Base-by-base conservation (phyloP, 2,797 vertebrate species). In the Lindbergichthys nudifrons region DNA sequence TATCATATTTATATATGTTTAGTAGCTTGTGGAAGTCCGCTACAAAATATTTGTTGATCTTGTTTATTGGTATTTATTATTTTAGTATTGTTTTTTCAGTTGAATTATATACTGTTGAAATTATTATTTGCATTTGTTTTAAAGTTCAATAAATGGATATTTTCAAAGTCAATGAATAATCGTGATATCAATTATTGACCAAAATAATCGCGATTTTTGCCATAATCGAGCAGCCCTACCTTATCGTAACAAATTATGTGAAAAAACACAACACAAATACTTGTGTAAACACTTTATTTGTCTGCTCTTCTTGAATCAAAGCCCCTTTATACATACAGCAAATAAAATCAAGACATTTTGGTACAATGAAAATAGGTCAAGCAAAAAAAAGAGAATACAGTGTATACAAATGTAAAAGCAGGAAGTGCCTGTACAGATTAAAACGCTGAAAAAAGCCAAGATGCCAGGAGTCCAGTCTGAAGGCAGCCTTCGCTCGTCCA, bases 271-370 rank as follows among this genome's bases (percentile, higher is more conserved):
- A 14, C 3, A 8, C n/a, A 47, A 66, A 82, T 4, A 14, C 62
- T 82, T 80, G 74, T 96, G 95, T 95, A 96, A 97, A 97, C 93
- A 91, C 92, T 98, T 98, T 98, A 97, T 97, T 98, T 8, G 39
- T 88, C 88, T 51, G 57, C 42, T 84, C 82, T 89, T 93, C 92
- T 83, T 95, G 90, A 96, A 96, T 95, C 94, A 95, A 96, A 96
- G 95, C 95, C 96, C 95, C 93, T 94, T 95, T 95, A 96, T 88
- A 92, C 94, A 95, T 94, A 96, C 95, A 95, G 95, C 95, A 95
- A 96, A 92, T 95, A 95, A 97, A 96, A 96, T 90, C 90, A 94
- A 94, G 92, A 96, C 43, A 76, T 85, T 82, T 74, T 80, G 64
- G 68, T 86, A 96, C 95, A 95, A 96, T 94, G 93, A 95, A 96